These are phyloP conservation scores for Nymphicus hollandicus DNA, from an alignment of 2,113 vertebrate genomes.

Conservation along the genomic window DNA sequence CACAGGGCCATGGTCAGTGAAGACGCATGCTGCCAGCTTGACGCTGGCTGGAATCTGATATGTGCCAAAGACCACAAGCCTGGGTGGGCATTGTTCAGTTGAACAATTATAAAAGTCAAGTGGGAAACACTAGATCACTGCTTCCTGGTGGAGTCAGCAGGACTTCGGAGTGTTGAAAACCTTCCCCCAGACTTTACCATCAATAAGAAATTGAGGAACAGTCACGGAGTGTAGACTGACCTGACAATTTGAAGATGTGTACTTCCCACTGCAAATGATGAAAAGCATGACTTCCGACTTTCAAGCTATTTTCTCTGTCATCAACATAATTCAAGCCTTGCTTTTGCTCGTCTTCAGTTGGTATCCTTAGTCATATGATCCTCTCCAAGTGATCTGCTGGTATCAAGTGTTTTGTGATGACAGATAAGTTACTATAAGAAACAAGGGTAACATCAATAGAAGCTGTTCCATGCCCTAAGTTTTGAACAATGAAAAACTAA, in stretches of 20 bases:
- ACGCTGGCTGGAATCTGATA: not conserved
- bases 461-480: not conserved
- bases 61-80: not conserved
- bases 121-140: not conserved
- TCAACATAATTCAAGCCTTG: not conserved
- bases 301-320: not conserved
- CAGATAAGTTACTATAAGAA: not conserved
- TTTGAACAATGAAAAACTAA: not conserved
- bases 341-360: not conserved
- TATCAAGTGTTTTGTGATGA: not conserved
- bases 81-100: not conserved
- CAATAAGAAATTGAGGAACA: not conserved
- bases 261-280: not conserved
- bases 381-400: not conserved
- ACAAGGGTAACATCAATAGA: not conserved
- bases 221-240: rapidly evolving
- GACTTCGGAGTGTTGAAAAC: not conserved
- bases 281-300: not conserved
- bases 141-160: not conserved
- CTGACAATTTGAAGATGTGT: not conserved
- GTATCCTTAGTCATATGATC: not conserved
- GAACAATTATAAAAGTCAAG: not conserved
- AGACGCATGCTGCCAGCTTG: rapidly evolving
- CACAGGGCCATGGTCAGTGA: not conserved
- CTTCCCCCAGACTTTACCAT: not conserved